These are phyloP conservation scores for Spizella passerina DNA, from an alignment of 2,797 vertebrate species.

Conservation along the genomic window DNA sequence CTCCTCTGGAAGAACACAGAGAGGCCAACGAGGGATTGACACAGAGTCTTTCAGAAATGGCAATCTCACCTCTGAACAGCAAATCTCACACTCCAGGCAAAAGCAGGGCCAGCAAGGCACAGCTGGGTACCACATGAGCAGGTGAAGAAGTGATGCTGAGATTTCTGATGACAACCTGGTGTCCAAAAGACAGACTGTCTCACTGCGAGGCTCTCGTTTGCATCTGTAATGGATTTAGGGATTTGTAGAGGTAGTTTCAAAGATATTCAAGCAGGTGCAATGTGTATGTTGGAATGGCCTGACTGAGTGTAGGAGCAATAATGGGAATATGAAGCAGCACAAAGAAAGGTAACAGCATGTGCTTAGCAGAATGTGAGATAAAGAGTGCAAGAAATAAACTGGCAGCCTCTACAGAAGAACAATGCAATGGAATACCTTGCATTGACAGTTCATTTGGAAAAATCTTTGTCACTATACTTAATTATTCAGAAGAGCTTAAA, in stretches of 20 bases:
- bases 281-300: neutral
- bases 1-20: neutral
- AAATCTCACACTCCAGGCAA: neutral
- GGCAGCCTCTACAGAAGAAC: neutral
- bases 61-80: neutral
- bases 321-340: neutral
- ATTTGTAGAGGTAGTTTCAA: conserved; percentile 44
- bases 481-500: neutral
- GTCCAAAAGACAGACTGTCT: conserved; percentile 31
- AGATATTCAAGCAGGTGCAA: conserved; percentile 59
- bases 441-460: neutral
- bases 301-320: neutral
- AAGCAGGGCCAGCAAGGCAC: neutral
- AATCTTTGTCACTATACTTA: neutral
- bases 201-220: neutral
- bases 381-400: neutral
- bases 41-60: neutral
- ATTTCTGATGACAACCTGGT: conserved; percentile 52
- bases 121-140: conserved; percentile 67
- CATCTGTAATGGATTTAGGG: conserved; percentile 56
- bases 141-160: conserved; percentile 52
- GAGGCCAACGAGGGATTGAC: neutral
- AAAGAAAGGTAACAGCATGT: neutral
- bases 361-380: neutral
- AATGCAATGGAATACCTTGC: neutral